Conservation (phyloP, 2,797 vertebrate species). For the Neosilurus hyrtlii region DNA sequence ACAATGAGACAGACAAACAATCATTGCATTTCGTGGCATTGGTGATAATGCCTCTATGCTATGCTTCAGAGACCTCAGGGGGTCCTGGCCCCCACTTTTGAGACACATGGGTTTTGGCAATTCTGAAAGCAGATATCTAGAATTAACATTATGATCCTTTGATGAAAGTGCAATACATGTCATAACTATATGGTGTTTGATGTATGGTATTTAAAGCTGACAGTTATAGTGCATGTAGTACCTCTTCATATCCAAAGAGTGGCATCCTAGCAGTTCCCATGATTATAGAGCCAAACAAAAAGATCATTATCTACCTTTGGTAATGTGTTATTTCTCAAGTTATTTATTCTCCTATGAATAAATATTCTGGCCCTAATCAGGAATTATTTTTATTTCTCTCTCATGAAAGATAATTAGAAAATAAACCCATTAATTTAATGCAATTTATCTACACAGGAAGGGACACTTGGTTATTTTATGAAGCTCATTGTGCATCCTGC, state of each 20-base stretch:
- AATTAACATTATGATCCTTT: not conserved
- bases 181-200: not conserved
- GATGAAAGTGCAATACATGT: not conserved
- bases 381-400: not conserved
- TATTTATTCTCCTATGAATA: not conserved
- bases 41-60: not conserved
- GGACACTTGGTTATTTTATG: not conserved
- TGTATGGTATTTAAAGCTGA: not conserved
- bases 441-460: not conserved
- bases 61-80: not conserved
- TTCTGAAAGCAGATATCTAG: not conserved
- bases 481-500: not conserved
- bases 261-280: not conserved
- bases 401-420: not conserved
- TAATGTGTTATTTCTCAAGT: not conserved
- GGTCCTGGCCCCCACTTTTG: not conserved
- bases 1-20: too few species aligned
- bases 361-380: not conserved
- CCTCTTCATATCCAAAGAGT: constrained; percentile 1
- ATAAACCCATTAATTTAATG: not conserved
- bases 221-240: not conserved
- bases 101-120: not conserved
- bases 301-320: not conserved
- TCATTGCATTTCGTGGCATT: too few species aligned
- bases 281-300: not conserved